Evolutionary conservation across 1,140 invertebrate genomes (phyloP).

Genomic region (Babylonia areolata): DNA sequence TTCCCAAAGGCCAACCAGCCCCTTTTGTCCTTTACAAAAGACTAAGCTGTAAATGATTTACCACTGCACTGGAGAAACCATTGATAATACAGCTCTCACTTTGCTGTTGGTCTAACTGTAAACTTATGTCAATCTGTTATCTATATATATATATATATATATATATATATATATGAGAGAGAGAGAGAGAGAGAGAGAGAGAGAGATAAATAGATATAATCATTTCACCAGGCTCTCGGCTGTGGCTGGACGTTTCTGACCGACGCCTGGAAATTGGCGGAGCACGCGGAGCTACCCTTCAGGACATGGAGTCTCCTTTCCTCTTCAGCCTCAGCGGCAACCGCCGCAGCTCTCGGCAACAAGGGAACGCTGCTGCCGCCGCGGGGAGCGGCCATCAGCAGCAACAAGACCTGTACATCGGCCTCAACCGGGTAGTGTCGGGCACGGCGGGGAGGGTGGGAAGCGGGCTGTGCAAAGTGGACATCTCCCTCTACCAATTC

Average conservation of each 20-base stretch:
- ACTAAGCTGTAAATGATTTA: too few relatives aligned
- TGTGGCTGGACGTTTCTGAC: slow-evolving; percentile 65
- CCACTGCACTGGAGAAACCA: too few relatives aligned
- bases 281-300: slow-evolving; percentile 49
- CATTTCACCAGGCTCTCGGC: slow-evolving; percentile 30
- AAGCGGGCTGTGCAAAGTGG: slow-evolving; percentile 70
- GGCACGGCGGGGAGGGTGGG: slow-evolving; percentile 65
- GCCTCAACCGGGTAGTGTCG: slow-evolving; percentile 72
- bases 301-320: slow-evolving; percentile 68
- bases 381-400: slow-evolving; percentile 26
- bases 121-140: too few relatives aligned
- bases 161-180: too few relatives aligned
- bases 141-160: too few relatives aligned
- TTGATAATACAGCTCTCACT: too few relatives aligned
- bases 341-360: slow-evolving; percentile 60
- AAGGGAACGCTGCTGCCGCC: slow-evolving; percentile 47
- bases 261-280: slow-evolving; percentile 68
- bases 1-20: too few relatives aligned
- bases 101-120: too few relatives aligned
- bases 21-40: too few relatives aligned
- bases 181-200: too few relatives aligned
- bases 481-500: slow-evolving; percentile 61
- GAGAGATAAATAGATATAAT: too few relatives aligned
- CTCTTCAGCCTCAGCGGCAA: slow-evolving; percentile 67
- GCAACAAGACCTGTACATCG: slow-evolving; percentile 67